Evolutionary conservation across 1,140 invertebrate genomes (phyloP).

Genomic region (Brachionus rubens): DNA sequence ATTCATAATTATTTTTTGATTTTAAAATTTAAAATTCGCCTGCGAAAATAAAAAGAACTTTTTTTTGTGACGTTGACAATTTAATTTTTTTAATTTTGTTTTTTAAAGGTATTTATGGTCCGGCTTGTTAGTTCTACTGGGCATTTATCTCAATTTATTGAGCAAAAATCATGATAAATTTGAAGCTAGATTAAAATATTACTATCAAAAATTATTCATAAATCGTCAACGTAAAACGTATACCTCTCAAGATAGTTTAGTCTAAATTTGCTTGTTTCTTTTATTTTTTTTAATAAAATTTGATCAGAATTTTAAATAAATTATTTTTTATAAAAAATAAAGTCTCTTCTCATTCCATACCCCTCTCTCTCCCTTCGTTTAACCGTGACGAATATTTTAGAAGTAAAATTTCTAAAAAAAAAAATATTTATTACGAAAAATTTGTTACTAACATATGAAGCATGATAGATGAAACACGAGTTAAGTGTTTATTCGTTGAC

Average conservation of each 20-base stretch:
- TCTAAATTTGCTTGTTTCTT: too few relatives aligned
- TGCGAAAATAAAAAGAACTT: too few relatives aligned
- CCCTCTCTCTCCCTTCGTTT: too few relatives aligned
- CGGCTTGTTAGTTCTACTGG: constrained; percentile 76
- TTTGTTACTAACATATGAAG: not conserved
- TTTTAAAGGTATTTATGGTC: constrained; percentile 80
- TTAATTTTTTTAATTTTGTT: constrained; percentile 1
- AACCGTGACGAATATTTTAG: constrained; percentile 25
- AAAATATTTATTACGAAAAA: not conserved
- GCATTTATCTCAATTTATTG: constrained; percentile 85
- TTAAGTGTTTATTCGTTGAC: constrained; percentile 38
- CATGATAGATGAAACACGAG: not conserved
- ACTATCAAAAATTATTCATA: not conserved
- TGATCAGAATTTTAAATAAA: not conserved
- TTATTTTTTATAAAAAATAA: constrained; percentile 6
- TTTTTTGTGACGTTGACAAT: too few relatives aligned
- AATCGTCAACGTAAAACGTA: not conserved
- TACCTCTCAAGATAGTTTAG: not conserved
- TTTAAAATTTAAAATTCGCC: too few relatives aligned
- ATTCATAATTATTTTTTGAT: too few relatives aligned
- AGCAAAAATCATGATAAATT: constrained; percentile 67
- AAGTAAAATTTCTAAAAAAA: constrained; percentile 38
- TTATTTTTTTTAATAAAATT: not conserved
- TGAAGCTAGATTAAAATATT: constrained; percentile 49
- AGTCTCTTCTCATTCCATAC: not conserved